Conservation (phyloP, 2,888 invertebrate species). For the Kuschelorhynchus macadamiae region DNA sequence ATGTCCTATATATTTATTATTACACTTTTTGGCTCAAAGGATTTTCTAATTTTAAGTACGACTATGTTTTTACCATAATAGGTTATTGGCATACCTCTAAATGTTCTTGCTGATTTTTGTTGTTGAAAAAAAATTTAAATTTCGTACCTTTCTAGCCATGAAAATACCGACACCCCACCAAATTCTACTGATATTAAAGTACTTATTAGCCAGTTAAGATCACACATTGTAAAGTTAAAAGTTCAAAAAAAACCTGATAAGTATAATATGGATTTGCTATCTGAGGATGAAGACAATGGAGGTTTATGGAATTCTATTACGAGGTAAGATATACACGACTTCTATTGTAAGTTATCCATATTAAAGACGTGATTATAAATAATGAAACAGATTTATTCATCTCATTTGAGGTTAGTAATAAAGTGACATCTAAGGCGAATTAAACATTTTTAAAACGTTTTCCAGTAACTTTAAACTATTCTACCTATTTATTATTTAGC, state of each 20-base stretch:
- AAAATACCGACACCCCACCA: slow-evolving; percentile 81
- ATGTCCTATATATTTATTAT: too few relatives aligned
- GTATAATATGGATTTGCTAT: slow-evolving; percentile 86
- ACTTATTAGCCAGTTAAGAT: slow-evolving; percentile 85
- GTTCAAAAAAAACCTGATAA: slow-evolving; percentile 94
- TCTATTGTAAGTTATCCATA: not conserved
- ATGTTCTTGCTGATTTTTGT: too few relatives aligned
- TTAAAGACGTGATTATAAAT: too few relatives aligned
- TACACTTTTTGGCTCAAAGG: too few relatives aligned
- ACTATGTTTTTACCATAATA: too few relatives aligned
- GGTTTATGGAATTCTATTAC: slow-evolving; percentile 97
- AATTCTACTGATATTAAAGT: slow-evolving; percentile 83
- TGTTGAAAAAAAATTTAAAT: too few relatives aligned
- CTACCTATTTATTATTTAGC: too few relatives aligned
- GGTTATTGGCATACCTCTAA: too few relatives aligned
- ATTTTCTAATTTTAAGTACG: too few relatives aligned
- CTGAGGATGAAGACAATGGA: slow-evolving; percentile 81
- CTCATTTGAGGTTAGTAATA: not conserved
- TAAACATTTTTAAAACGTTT: too few relatives aligned
- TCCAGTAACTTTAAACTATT: too few relatives aligned
- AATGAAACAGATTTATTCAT: not conserved
- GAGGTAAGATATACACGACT: slow-evolving; percentile 72
- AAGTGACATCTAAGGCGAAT: too few relatives aligned
- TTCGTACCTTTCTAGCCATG: slow-evolving; percentile 73
- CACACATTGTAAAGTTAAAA: slow-evolving; percentile 91